A percentile compares a stretch with the other conserved stretches of the same genome.
Conservation (phyloP, 2,113 vertebrate species). For the Orcinus orca region DNA sequence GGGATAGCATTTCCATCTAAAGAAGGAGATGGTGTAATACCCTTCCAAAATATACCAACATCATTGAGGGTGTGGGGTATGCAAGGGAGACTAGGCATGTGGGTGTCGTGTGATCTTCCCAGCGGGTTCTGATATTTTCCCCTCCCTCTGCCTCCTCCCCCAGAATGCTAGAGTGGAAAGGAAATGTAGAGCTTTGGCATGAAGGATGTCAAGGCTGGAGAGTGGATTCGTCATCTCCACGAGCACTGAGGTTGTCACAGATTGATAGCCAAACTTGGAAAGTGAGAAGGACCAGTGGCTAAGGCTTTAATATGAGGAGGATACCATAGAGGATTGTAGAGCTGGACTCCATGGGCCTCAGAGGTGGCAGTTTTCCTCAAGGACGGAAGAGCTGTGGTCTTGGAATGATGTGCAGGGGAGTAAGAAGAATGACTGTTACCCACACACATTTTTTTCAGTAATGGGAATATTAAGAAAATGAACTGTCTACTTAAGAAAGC, state of each 20-base stretch:
- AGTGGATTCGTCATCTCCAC: fast-evolving
- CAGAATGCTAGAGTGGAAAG: neutral
- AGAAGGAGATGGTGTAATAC: neutral
- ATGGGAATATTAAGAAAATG: neutral
- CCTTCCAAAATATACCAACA: neutral
- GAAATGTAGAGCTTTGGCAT: neutral
- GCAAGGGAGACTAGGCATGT: neutral
- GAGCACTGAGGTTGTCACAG: neutral
- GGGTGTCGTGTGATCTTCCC: neutral
- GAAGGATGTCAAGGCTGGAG: neutral
- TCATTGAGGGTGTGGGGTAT: neutral
- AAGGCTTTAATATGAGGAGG: neutral
- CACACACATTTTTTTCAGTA: neutral
- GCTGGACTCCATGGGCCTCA: neutral
- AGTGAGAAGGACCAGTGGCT: neutral
- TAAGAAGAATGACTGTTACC: neutral
- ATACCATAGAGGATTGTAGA: neutral
- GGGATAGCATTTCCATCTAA: neutral
- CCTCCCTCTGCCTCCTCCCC: neutral
- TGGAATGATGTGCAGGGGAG: neutral
- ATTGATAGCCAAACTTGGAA: neutral
- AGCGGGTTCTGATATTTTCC: neutral
- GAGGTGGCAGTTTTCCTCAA: neutral
- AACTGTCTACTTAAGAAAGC: neutral
- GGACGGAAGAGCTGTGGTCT: neutral